Evolutionary conservation across 2,797 vertebrate species (phyloP).

Genomic region (Thunnus albacares): DNA sequence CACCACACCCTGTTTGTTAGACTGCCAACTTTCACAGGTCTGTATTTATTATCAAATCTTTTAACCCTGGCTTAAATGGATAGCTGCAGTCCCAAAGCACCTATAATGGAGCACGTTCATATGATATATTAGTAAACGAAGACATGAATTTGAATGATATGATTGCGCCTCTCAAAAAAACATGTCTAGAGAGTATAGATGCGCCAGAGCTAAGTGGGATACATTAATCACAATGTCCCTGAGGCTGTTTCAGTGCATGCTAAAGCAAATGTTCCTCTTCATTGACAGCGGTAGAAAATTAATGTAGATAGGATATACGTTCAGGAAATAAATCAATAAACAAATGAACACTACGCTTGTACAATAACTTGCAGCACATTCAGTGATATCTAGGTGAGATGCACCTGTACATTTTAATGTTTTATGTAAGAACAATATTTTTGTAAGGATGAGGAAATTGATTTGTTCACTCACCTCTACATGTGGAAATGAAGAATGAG

Average conservation of each 20-base stretch:
- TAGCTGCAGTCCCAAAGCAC: slow-evolving; percentile 52
- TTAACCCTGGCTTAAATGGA: slow-evolving; percentile 68
- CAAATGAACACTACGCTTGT: slow-evolving; percentile 44
- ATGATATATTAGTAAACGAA: slow-evolving; percentile 71
- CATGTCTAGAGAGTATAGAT: slow-evolving; percentile 56
- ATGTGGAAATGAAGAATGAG: slow-evolving; percentile 20
- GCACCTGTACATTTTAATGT: slow-evolving; percentile 9
- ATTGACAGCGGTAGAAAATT: slow-evolving; percentile 70
- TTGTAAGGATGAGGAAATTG: neutral
- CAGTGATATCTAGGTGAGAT: slow-evolving; percentile 23
- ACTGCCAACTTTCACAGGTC: slow-evolving; percentile 64
- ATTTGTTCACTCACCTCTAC: neutral
- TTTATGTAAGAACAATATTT: neutral
- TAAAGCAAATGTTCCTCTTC: slow-evolving; percentile 76
- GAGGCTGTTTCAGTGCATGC: slow-evolving; percentile 60
- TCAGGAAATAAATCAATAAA: slow-evolving; percentile 60
- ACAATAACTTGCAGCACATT: slow-evolving; percentile 32
- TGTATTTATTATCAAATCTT: slow-evolving; percentile 75
- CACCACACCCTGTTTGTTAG: slow-evolving; percentile 60
- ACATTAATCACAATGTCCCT: slow-evolving; percentile 76
- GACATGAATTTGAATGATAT: slow-evolving; percentile 74
- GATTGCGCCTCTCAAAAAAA: slow-evolving; percentile 57
- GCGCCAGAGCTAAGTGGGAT: slow-evolving; percentile 65
- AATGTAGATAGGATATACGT: slow-evolving; percentile 54
- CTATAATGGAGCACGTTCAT: slow-evolving; percentile 61